Conservation (phyloP, 2,797 vertebrate genomes). For the Takifugu ocellatus region DNA sequence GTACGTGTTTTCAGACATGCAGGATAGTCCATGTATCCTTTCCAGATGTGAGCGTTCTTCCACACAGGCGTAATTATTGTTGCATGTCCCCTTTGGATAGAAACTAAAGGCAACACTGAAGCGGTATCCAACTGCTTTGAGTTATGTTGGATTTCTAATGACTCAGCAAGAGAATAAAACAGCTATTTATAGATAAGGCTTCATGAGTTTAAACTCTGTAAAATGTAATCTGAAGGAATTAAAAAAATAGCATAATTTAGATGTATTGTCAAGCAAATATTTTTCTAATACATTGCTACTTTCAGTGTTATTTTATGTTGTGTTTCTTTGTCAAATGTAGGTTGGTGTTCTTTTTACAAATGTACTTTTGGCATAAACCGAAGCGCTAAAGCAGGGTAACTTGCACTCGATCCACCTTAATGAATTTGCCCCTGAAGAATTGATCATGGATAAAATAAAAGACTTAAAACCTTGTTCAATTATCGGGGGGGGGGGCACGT, state of each 20-base stretch:
- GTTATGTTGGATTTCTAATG: slow-evolving; percentile 15
- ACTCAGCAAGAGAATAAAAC: slow-evolving; percentile 9
- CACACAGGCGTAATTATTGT: slow-evolving; percentile 6
- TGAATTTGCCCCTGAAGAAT: not conserved
- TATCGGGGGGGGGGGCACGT: too few species aligned
- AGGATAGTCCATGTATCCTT: slow-evolving; percentile 8
- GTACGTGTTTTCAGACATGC: slow-evolving; percentile 23
- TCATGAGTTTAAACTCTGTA: slow-evolving; percentile 9
- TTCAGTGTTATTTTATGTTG: not conserved
- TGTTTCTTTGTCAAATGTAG: too few species aligned
- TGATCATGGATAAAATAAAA: too few species aligned
- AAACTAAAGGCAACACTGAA: slow-evolving; percentile 54
- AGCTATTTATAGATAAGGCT: slow-evolving; percentile 13
- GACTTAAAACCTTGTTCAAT: too few species aligned
- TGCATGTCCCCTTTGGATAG: slow-evolving; percentile 19
- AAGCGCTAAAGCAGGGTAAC: not conserved
- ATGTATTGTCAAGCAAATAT: not conserved
- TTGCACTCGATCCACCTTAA: not conserved
- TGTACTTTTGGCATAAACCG: too few species aligned
- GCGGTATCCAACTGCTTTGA: slow-evolving; percentile 29
- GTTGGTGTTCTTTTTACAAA: too few species aligned
- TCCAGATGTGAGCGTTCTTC: slow-evolving; percentile 16
- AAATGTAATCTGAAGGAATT: slow-evolving; percentile 15
- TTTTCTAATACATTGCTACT: not conserved
- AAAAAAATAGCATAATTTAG: too few species aligned